Evolutionary conservation across 2,888 invertebrate genomes (phyloP).

Genomic region (Euphydryas editha): DNA sequence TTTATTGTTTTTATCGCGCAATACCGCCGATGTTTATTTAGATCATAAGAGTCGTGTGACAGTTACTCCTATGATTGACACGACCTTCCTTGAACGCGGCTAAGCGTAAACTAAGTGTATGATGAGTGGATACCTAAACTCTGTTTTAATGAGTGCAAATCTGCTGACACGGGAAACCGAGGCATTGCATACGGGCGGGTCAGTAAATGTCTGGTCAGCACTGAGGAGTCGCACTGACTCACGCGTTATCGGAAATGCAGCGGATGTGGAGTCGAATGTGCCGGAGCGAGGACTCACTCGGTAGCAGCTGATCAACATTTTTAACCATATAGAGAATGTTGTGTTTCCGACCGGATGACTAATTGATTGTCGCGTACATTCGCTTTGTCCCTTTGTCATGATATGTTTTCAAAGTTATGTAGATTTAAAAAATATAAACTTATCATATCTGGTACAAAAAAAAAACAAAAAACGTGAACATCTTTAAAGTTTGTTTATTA

Average conservation of each 20-base stretch:
- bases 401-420: constrained; percentile 35
- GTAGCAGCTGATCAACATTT: constrained; percentile 69
- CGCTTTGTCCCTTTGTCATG: constrained; percentile 71
- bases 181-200: constrained; percentile 59
- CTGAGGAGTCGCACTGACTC: constrained; percentile 60
- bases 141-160: constrained; percentile 52
- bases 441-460: constrained; percentile 3
- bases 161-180: constrained; percentile 57
- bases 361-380: constrained; percentile 65
- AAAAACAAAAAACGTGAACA: background rate
- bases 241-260: constrained; percentile 74
- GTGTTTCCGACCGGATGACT: constrained; percentile 68
- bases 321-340: constrained; percentile 67
- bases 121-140: constrained; percentile 49
- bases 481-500: background rate
- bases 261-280: constrained; percentile 70
- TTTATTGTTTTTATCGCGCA: constrained; percentile 15
- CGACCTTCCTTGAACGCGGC: constrained; percentile 63
- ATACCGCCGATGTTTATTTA: constrained; percentile 56
- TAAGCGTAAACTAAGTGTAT: constrained; percentile 55
- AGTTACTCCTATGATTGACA: constrained; percentile 45
- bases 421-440: constrained; percentile 8
- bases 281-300: constrained; percentile 56
- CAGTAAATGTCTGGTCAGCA: constrained; percentile 46
- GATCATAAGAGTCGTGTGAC: constrained; percentile 47